Conservation (phyloP, 2,888 invertebrate species). For the Sabatieria punctata region DNA sequence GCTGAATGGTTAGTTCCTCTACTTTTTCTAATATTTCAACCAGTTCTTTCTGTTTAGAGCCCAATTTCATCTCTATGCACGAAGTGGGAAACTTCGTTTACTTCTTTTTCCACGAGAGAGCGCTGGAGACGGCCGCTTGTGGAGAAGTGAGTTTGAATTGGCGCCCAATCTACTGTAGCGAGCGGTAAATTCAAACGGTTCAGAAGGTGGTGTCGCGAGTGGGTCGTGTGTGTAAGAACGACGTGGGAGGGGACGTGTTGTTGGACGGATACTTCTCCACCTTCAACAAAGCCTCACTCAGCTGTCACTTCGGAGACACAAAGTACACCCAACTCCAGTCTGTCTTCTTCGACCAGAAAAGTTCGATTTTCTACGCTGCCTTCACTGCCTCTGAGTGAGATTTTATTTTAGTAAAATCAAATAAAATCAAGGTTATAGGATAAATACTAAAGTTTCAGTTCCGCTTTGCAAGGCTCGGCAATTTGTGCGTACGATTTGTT, state of each 20-base stretch:
- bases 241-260: conserved; percentile 53
- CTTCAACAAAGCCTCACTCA: conserved; percentile 64
- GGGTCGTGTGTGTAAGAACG: conserved; percentile 74
- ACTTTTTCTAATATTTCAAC: too few species aligned
- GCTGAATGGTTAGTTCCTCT: conserved; percentile 34
- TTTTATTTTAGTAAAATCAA: not conserved
- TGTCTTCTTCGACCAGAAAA: conserved; percentile 53
- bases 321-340: conserved; percentile 75
- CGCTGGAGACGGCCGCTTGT: conserved; percentile 79
- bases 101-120: conserved; percentile 73
- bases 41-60: too few species aligned
- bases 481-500: conserved; percentile 74
- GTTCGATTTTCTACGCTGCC: conserved; percentile 60
- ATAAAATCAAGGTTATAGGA: not conserved
- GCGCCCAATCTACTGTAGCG: not conserved
- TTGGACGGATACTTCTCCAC: conserved; percentile 77
- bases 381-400: conserved; percentile 60
- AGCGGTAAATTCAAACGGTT: not conserved
- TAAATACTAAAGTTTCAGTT: not conserved
- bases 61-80: conserved; percentile 77
- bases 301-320: conserved; percentile 64
- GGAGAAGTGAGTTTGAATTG: conserved; percentile 52
- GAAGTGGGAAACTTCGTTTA: conserved; percentile 72
- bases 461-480: conserved; percentile 77
- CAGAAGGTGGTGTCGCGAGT: conserved; percentile 42